Evolutionary conservation across 2,888 invertebrate species (phyloP), one percentile per base, ranked within the genome.

Genomic region (Tridacna gigas): DNA sequence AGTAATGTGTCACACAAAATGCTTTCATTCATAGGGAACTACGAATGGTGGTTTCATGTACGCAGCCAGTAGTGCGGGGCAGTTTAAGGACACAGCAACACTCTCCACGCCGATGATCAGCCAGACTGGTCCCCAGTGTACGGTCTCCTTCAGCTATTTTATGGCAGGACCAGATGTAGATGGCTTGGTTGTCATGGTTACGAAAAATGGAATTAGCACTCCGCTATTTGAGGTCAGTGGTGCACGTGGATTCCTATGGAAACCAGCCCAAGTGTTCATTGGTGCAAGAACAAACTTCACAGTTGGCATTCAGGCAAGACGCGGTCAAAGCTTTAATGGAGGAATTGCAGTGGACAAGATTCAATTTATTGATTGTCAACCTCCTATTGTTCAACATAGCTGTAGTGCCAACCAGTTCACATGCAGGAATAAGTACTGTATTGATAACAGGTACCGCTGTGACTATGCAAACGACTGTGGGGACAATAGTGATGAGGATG

Each of bases 401-500:
- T 89, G 89, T 26, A 89, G 88, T 61, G 13, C 61, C 0, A 77
- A 79, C 37, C 82, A 87, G 48, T 91, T 90, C 73, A 78, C 85
- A 9, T 93, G 93, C 83, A 76, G 56, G 22, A 91, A 91, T 80
- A 86, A 90, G 25, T 90, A 88, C 86, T 93, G 93, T 83, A 88
- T 93, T 11, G 83, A 86, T 74, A 84, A 84, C 18, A 73, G 56
- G 22, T 82, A 84, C 11, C 87, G 91, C 60, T 93, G 93, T 90
- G 91, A 93, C 85, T 93, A 88, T 69, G 90, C 91, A 9, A 89
- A 93, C 80, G 92, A 93, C 77, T 93, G 93, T 88, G 93, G 91
- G 18, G 93, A 93, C 74, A 74, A 61, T 7, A 89, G 90, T n/a
- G 93, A 93, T 88, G 93, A 93, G 90, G 65, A 81, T 78, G 91